Conservation (phyloP, 2,113 vertebrate species). For the Polyodon spathula region DNA sequence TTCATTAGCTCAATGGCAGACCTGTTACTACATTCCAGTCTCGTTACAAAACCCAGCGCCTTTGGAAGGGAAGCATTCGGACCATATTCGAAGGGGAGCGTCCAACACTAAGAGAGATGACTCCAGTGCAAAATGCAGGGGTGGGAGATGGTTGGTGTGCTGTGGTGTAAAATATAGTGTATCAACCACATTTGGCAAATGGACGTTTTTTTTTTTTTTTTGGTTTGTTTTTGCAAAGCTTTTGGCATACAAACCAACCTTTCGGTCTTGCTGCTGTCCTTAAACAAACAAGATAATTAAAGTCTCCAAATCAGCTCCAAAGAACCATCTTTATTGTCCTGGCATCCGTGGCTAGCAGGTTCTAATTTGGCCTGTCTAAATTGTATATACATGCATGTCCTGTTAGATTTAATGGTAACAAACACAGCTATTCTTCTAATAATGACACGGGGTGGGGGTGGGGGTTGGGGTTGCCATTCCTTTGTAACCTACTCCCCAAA, state of each 20-base stretch:
- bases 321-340: conserved; percentile 41
- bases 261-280: no score
- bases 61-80: conserved; percentile 3
- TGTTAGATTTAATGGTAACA: conserved; percentile 30
- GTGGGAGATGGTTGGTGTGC: no score
- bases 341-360: conserved; percentile 36
- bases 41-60: neutral
- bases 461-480: no score
- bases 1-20: conserved; percentile 10
- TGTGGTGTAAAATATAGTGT: no score
- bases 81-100: neutral
- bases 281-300: neutral
- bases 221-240: no score
- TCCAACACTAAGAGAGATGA: no score
- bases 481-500: no score
- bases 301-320: conserved; percentile 39
- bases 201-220: no score
- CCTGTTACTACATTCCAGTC: neutral
- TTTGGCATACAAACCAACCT: no score
- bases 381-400: conserved; percentile 32
- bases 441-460: no score
- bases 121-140: no score
- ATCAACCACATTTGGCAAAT: no score
- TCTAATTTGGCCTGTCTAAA: conserved; percentile 37
- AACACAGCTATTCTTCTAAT: conserved; percentile 13